These are phyloP conservation scores for Silurus meridionalis DNA, from an alignment of 2,113 vertebrate species.

Conservation along the genomic window DNA sequence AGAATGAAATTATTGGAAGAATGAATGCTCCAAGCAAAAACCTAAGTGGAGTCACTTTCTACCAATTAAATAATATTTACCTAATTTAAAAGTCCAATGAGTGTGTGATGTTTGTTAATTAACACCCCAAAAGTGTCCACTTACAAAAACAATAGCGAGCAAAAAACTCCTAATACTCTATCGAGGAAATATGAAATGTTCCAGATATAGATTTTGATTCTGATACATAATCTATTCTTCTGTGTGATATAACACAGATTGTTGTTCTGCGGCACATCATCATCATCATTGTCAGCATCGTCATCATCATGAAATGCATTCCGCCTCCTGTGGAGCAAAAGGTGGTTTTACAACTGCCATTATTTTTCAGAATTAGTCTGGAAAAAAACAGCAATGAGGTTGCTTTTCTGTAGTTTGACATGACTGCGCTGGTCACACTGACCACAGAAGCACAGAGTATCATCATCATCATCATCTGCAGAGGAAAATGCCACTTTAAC, in stretches of 20 bases:
- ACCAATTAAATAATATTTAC: background rate
- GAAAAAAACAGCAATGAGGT: background rate
- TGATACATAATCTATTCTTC: background rate
- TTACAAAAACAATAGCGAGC: background rate
- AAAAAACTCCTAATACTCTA: background rate
- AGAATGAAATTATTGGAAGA: background rate
- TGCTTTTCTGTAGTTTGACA: background rate
- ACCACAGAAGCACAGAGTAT: background rate
- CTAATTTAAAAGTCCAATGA: background rate
- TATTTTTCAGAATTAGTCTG: background rate
- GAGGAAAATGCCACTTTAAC: background rate
- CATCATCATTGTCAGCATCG: background rate
- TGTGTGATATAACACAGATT: background rate
- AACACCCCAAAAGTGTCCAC: background rate
- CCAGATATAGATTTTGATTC: background rate
- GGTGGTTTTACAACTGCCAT: background rate
- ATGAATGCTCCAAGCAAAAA: background rate
- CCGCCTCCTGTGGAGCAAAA: background rate
- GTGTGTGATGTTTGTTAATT: background rate
- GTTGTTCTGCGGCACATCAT: background rate
- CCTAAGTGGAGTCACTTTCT: background rate
- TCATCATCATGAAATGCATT: background rate
- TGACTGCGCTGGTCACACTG: background rate
- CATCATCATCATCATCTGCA: background rate
- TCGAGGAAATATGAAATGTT: background rate